Percentiles rank a stretch among this genome's conserved stretches.
Evolutionary conservation across 2,888 invertebrate genomes (phyloP).

Genomic region (Agapostemon virescens): DNA sequence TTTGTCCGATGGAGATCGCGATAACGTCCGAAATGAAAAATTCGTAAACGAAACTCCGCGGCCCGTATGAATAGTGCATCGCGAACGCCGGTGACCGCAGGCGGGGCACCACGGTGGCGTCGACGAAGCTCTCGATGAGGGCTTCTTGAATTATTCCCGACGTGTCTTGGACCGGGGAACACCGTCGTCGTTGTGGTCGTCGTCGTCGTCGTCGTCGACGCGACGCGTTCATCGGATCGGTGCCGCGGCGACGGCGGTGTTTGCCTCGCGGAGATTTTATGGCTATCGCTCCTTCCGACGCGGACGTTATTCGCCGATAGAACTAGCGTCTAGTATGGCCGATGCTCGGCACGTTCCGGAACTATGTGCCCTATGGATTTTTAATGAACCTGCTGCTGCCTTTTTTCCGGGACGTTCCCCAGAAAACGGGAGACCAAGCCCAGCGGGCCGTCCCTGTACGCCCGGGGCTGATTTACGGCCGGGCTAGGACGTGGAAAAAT

Average conservation of each 20-base stretch:
- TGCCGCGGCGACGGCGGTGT: conserved; percentile 45
- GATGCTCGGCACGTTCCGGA: conserved; percentile 57
- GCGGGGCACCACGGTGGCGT: not conserved
- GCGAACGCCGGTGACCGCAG: conserved; percentile 59
- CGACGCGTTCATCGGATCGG: too few relatives aligned
- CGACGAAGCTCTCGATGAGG: conserved; percentile 2
- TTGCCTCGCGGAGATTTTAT: conserved; percentile 56
- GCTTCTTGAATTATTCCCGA: conserved; percentile 62
- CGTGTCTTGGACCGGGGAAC: conserved; percentile 55
- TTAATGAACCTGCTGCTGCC: conserved; percentile 52
- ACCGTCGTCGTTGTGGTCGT: conserved; percentile 26
- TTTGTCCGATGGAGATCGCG: conserved; percentile 22
- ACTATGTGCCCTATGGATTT: conserved; percentile 63
- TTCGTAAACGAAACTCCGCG: conserved; percentile 65
- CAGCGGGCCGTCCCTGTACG: not conserved
- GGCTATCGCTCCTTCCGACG: conserved; percentile 36
- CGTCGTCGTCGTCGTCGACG: not conserved
- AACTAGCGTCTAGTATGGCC: conserved; percentile 31
- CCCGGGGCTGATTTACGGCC: conserved; percentile 16
- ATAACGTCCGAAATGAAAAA: conserved; percentile 61
- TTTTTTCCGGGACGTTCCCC: conserved; percentile 27
- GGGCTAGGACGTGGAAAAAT: conserved; percentile 4
- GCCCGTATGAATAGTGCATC: conserved; percentile 64
- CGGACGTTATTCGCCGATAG: conserved; percentile 55
- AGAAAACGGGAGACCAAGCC: not conserved